phyloP scores from a whole-genome alignment of 2,888 invertebrate genomes.

The Xylophagus ater region DNA sequence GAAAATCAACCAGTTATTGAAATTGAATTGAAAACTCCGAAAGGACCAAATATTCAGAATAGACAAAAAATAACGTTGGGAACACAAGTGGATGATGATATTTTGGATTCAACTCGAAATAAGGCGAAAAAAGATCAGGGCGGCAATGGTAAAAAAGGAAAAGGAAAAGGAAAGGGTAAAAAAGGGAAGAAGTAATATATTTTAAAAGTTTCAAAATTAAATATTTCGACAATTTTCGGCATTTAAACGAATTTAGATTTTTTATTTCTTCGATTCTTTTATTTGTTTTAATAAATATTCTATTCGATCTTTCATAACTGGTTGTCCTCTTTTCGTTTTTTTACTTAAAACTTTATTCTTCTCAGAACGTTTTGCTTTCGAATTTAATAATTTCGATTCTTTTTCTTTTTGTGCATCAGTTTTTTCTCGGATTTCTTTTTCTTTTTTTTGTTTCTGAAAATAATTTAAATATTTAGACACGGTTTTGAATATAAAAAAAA shows the following conservation, averaged over 20 bases:
- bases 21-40: constrained; percentile 63
- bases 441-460: too few relatives aligned
- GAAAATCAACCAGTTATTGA: constrained; percentile 56
- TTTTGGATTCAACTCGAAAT: constrained; percentile 16
- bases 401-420: constrained; percentile 16
- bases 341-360: constrained; percentile 61
- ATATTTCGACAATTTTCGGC: background rate
- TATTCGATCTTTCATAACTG: constrained; percentile 71
- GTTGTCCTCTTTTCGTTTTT: constrained; percentile 73
- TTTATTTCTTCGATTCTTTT: constrained; percentile 37
- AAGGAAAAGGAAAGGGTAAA: constrained; percentile 16
- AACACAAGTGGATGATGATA: constrained; percentile 54
- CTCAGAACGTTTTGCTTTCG: constrained; percentile 58
- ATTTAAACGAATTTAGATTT: background rate
- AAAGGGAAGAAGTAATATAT: constrained; percentile 19
- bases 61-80: constrained; percentile 52
- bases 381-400: constrained; percentile 51
- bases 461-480: too few relatives aligned
- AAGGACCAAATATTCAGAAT: constrained; percentile 48
- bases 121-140: constrained; percentile 1
- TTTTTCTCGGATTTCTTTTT: too few relatives aligned
- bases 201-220: background rate
- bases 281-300: constrained; percentile 69
- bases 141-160: constrained; percentile 12
- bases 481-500: too few relatives aligned